Evolutionary conservation across 2,888 invertebrate species (phyloP).

Genomic region (Desoria tigrina): DNA sequence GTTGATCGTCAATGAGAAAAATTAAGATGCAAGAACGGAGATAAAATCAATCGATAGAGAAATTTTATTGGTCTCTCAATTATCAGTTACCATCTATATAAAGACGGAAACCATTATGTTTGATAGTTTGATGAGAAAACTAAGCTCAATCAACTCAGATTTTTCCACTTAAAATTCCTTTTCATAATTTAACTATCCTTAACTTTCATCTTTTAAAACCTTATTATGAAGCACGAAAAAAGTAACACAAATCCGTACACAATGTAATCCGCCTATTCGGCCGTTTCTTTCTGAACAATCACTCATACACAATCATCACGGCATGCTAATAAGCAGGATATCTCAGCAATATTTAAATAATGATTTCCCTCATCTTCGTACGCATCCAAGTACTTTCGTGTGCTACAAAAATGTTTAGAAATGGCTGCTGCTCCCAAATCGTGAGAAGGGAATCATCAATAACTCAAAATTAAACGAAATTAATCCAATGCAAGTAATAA

Average conservation of each 20-base stretch:
- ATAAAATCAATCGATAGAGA: slow-evolving; percentile 12
- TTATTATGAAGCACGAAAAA: too few species aligned
- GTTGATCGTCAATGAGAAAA: neutral
- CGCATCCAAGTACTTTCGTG: neutral
- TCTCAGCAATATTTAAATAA: slow-evolving; percentile 17
- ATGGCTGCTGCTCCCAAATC: slow-evolving; percentile 26
- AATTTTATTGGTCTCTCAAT: slow-evolving; percentile 14
- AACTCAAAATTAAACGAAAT: slow-evolving; percentile 32
- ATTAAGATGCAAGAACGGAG: slow-evolving; percentile 8
- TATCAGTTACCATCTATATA: too few species aligned
- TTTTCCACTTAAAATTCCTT: too few species aligned
- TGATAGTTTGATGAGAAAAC: neutral
- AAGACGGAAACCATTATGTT: neutral
- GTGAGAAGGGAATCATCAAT: slow-evolving; percentile 26
- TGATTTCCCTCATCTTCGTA: neutral
- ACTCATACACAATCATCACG: too few species aligned
- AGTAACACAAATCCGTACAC: too few species aligned
- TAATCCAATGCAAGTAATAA: slow-evolving; percentile 4
- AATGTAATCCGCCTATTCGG: too few species aligned
- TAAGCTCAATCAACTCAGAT: too few species aligned
- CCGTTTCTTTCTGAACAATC: too few species aligned
- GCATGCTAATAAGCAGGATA: slow-evolving; percentile 13
- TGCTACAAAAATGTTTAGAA: neutral
- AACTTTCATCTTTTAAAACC: too few species aligned
- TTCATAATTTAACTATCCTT: too few species aligned